phyloP scores from a whole-genome alignment of 1,140 invertebrate genomes.

The Telenomus remus region DNA sequence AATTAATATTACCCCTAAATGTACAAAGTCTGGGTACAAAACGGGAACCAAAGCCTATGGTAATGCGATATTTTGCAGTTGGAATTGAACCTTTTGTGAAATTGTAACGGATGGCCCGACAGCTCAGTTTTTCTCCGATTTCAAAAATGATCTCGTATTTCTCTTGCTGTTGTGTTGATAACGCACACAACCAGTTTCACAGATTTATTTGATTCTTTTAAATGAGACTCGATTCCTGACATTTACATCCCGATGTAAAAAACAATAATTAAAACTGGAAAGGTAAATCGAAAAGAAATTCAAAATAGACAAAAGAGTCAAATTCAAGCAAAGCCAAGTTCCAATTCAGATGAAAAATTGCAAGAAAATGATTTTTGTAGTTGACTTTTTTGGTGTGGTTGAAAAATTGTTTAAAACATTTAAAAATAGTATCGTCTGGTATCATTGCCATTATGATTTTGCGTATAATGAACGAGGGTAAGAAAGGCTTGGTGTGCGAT shows the following conservation, averaged over 20 bases:
- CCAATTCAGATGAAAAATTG: too few relatives aligned
- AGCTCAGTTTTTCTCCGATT: constrained; percentile 58
- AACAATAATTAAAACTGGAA: too few relatives aligned
- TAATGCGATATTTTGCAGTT: constrained; percentile 59
- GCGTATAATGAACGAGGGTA: constrained; percentile 56
- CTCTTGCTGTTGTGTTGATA: constrained; percentile 43
- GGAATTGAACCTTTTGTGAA: constrained; percentile 61
- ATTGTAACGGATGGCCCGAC: constrained; percentile 59
- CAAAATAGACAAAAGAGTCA: too few relatives aligned
- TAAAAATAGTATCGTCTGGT: too few relatives aligned
- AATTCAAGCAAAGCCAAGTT: too few relatives aligned
- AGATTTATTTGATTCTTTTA: constrained; percentile 48
- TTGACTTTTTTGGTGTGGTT: too few relatives aligned
- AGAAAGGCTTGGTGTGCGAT: constrained; percentile 59
- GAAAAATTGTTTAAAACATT: too few relatives aligned
- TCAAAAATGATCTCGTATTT: constrained; percentile 58
- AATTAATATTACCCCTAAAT: constrained; percentile 44
- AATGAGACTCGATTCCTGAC: constrained; percentile 24
- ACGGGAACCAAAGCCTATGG: constrained; percentile 50
- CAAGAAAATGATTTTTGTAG: too few relatives aligned
- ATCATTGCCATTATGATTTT: constrained; percentile 35
- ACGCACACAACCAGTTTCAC: constrained; percentile 21
- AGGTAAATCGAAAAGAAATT: too few relatives aligned
- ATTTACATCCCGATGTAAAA: too few relatives aligned
- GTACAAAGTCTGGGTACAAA: constrained; percentile 33